Percentiles rank a stretch among this genome's conserved stretches.
Evolutionary conservation across 1,140 invertebrate species (phyloP).

Genomic region (Mesaphorura yosii): DNA sequence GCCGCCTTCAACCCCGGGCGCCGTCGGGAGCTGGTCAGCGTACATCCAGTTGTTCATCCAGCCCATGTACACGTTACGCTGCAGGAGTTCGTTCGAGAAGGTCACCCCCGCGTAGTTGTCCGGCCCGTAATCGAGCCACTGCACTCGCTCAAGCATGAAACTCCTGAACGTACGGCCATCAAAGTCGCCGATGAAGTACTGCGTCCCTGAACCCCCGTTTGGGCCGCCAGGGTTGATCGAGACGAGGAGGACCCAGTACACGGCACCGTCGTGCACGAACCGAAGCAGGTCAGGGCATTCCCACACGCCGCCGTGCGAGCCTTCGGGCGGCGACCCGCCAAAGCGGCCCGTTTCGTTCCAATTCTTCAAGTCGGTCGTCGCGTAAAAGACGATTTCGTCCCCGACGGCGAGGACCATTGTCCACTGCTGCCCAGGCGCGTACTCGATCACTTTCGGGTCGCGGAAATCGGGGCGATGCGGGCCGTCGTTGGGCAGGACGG

Average conservation of each 20-base stretch:
- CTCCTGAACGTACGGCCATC: slow-evolving; percentile 11
- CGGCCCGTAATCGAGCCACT: slow-evolving; percentile 26
- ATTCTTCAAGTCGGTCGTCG: slow-evolving; percentile 10
- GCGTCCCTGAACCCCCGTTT: slow-evolving; percentile 19
- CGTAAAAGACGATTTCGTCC: slow-evolving; percentile 15
- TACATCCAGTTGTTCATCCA: slow-evolving; percentile 27
- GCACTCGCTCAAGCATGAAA: not conserved
- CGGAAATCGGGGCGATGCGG: slow-evolving; percentile 16
- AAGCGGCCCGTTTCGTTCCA: slow-evolving; percentile 18
- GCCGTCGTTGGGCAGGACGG: slow-evolving; percentile 17
- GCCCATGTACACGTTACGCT: slow-evolving; percentile 4
- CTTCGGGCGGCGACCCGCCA: slow-evolving; percentile 6
- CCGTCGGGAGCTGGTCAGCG: slow-evolving; percentile 9
- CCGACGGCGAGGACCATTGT: slow-evolving; percentile 13
- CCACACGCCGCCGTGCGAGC: slow-evolving; percentile 25
- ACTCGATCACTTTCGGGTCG: slow-evolving; percentile 21
- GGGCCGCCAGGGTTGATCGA: slow-evolving; percentile 26
- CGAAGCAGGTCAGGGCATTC: slow-evolving; percentile 27
- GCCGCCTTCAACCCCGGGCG: too few relatives aligned
- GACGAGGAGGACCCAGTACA: slow-evolving; percentile 21
- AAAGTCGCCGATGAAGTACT: slow-evolving; percentile 26
- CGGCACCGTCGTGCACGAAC: not conserved
- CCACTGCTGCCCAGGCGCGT: slow-evolving; percentile 15
- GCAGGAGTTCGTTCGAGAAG: slow-evolving; percentile 15
- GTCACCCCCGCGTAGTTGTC: slow-evolving; percentile 22